Base-by-base conservation (phyloP, 2,797 vertebrate species). In the Leptoclinus maculatus region DNA sequence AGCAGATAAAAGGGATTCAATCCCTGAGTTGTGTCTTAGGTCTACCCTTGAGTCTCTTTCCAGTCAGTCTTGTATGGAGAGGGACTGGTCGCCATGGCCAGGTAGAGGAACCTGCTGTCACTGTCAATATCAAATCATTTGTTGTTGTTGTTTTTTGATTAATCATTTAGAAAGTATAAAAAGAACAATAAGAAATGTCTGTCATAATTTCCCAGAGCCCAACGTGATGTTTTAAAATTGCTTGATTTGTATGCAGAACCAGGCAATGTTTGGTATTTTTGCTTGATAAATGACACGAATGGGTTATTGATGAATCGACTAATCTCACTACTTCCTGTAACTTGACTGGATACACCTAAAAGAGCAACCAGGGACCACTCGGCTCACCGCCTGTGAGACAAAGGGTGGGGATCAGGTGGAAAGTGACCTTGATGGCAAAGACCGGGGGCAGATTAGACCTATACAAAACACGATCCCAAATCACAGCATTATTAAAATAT, bases 1-100 rank as follows among this genome's bases (percentile, higher is more conserved):
- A 65, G 54, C 63, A 69, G 47, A 62, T 60, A 17, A 17, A 17
- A 17, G n/a, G 59, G 17, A 71, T 66, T 13, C 9, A 71, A 29
- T 75, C 49, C 41, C 5, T 8, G 12, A 51, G 25, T 16, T 36
- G 16, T 38, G 45, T 66, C 49, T 45, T 38, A 4, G 16, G 12
- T 39, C 34, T 27, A 36, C 10, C 34, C 59, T 51, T 57, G 38
- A 16, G 41, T 73, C n/a, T 53, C 47, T 41, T 69, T 25, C 12
- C 56, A 59, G 14, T 60, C n/a, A 17, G 11, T 2, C 7, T 2
- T 17, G 2, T 32, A 29, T 63, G 14, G 25, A 27, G 25, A 27
- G 3, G 53, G 45, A 47, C 45, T 21, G 45, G 45, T 3, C 2
- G 45, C 45, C 45, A 8, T n/a, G 45, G 53, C 23, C 53, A 6